phyloP scores from a whole-genome alignment of 2,797 vertebrate genomes.

The Manis javanica region DNA sequence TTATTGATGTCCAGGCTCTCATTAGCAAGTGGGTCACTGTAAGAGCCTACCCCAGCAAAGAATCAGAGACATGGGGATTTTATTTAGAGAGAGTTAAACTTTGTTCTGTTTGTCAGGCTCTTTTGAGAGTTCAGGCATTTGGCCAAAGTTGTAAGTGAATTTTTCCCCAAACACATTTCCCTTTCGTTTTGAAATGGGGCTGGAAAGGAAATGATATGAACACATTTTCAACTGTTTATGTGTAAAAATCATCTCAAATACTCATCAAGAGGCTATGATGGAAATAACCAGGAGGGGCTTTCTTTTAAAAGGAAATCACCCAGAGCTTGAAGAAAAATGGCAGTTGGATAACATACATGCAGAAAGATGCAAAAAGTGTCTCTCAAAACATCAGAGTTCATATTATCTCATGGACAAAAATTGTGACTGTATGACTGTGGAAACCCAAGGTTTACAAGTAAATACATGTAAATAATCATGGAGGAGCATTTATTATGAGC shows the following conservation, averaged over 20 bases:
- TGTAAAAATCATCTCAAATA: conserved; percentile 56
- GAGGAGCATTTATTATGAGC: neutral
- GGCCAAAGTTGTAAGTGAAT: conserved; percentile 70
- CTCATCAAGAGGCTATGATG: conserved; percentile 8
- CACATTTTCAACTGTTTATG: conserved; percentile 45
- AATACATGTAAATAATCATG: neutral
- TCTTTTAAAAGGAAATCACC: conserved; percentile 8
- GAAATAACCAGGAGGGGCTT: neutral
- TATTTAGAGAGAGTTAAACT: conserved; percentile 62
- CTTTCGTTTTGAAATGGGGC: conserved; percentile 63
- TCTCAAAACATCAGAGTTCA: neutral
- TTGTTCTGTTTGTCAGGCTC: conserved; percentile 22
- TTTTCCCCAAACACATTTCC: conserved; percentile 71
- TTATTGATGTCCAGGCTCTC: conserved; percentile 67
- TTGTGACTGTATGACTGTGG: neutral
- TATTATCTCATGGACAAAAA: neutral
- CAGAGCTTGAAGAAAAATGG: neutral
- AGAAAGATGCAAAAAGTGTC: neutral
- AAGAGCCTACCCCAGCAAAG: neutral
- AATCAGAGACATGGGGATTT: conserved; percentile 29
- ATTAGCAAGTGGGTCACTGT: conserved; percentile 53
- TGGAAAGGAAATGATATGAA: conserved; percentile 67
- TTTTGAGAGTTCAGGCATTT: conserved; percentile 48
- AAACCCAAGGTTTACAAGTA: neutral
- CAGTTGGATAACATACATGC: accelerated